Conservation (phyloP, 2,113 vertebrate species). For the Sander lucioperca region DNA sequence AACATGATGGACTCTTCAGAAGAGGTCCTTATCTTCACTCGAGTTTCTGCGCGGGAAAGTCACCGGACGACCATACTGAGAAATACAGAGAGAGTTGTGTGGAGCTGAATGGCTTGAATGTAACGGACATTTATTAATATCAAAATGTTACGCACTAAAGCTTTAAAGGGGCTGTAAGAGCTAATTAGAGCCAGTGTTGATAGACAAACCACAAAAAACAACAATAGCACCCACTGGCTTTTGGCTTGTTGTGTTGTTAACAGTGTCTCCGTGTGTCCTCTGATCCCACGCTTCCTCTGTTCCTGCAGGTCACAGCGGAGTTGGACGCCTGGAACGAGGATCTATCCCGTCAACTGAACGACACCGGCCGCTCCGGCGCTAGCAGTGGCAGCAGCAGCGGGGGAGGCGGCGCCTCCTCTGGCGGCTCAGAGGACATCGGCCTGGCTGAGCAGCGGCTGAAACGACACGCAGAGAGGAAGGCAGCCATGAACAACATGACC, state of each 20-base stretch:
- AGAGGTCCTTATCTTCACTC: too few species aligned
- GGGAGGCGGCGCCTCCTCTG: conserved; percentile 30
- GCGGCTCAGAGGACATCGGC: conserved; percentile 88
- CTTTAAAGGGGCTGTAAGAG: background rate
- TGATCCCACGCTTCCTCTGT: conserved; percentile 10
- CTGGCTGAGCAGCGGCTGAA: conserved; percentile 95
- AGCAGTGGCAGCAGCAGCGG: conserved; percentile 36
- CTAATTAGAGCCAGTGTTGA: background rate
- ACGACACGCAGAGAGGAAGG: conserved; percentile 92
- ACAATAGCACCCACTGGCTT: background rate
- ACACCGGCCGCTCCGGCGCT: conserved; percentile 47
- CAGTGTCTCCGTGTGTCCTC: background rate
- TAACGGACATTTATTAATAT: too few species aligned
- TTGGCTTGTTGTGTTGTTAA: background rate
- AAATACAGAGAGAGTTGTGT: too few species aligned
- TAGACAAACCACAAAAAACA: background rate
- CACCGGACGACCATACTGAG: too few species aligned
- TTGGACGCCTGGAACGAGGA: conserved; percentile 98
- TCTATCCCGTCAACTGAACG: conserved; percentile 88
- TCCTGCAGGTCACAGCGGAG: conserved; percentile 92
- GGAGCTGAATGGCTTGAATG: too few species aligned
- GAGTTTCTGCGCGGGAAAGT: too few species aligned
- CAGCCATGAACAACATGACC: conserved; percentile 98
- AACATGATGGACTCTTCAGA: too few species aligned
- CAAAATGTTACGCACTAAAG: too few species aligned